Conservation (phyloP, 2,113 vertebrate genomes). For the Syrrhaptes paradoxus region DNA sequence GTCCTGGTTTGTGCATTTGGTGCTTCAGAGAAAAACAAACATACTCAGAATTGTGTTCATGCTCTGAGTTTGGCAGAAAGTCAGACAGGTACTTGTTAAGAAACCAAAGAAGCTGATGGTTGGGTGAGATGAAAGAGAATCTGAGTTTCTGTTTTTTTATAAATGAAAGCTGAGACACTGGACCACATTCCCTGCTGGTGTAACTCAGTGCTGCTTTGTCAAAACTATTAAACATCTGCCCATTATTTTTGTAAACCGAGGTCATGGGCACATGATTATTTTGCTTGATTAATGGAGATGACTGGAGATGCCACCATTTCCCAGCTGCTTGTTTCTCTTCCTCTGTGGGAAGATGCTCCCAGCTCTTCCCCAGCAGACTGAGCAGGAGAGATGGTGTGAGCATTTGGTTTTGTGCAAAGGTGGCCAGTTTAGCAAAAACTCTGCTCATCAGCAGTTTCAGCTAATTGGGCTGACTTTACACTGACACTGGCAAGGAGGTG, state of each 20-base stretch:
- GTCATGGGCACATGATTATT: not conserved
- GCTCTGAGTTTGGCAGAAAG: not conserved
- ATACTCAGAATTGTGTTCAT: not conserved
- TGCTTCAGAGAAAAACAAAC: not conserved
- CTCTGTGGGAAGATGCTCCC: not conserved
- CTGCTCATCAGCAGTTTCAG: not conserved
- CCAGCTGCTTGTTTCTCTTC: not conserved
- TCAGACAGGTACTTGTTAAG: not conserved
- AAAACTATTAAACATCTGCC: not conserved
- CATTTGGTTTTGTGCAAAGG: not conserved
- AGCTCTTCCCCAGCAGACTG: not conserved
- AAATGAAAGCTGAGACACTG: not conserved
- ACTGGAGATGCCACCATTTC: not conserved
- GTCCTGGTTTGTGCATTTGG: not conserved
- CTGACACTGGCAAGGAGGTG: conserved; percentile 11
- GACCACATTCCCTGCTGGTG: not conserved
- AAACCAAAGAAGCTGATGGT: not conserved
- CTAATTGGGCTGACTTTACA: conserved; percentile 49
- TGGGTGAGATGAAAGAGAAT: not conserved
- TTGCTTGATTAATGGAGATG: not conserved
- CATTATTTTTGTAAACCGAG: not conserved
- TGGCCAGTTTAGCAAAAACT: conserved; percentile 11
- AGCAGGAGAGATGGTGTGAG: fast-evolving
- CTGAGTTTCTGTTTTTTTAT: not conserved
- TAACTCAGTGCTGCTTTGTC: not conserved